Base-by-base conservation (phyloP, 2,797 vertebrate species). In the Kryptopterus vitreolus region DNA sequence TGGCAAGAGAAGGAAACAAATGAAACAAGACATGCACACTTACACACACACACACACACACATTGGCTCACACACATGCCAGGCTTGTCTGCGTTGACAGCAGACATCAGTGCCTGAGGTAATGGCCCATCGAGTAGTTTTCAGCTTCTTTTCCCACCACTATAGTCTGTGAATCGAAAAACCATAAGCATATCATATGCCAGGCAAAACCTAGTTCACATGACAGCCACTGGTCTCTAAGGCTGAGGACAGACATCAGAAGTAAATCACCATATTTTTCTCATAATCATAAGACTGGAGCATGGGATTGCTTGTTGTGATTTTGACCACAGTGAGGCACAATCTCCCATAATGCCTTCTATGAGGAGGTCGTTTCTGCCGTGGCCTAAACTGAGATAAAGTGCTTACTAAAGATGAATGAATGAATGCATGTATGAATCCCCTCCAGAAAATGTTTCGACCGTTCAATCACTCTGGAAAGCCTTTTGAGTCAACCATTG, bases 1-100 rank as follows among this genome's bases (percentile, higher is more conserved):
- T 71, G 53, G 26, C 33, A 52, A 26, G 57, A 85, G 48, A 53
- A 81, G 50, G 63, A 84, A 87, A 75, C 78, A 76, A 82, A 82
- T 79, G 53, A 81, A 81, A 53, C 57, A 46, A 33, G 62, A 73
- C 22, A 50, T 6, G 18, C 83, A 82, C 80, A 83, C 77, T 69
- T 29, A 78, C 66, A 70, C 63, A 58, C 31, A 58, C 57, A 29
- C 57, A 69, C 68, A 58, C 46, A 62, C 69, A 73, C 68, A 62
- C 16, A 57, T 43, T 65, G 68, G 73, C 62, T 69, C 29, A 46
- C 20, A 73, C 68, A 22, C 72, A 80, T 80, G 61, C 52, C 69
- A 24, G 68, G 29, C 52, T 15, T 58, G 31, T 59, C 72, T 48
- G 71, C 9, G 2, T 81, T 31, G 26, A 76, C 72, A 81, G 72